Conservation (phyloP, 2,113 vertebrate genomes). For the Amphilophus citrinellus region DNA sequence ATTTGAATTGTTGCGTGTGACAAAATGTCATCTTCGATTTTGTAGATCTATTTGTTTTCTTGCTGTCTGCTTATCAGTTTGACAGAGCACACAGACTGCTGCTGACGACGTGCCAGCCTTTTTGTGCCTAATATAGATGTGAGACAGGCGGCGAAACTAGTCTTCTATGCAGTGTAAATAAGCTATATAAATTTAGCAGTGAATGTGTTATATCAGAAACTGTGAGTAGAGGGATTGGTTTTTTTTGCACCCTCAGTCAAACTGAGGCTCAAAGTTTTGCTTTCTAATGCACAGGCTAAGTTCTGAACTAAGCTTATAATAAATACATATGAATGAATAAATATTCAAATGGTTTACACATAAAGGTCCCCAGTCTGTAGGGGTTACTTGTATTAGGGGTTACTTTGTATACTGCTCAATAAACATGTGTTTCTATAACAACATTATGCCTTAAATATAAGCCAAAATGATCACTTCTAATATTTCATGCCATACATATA, state of each 20-base stretch:
- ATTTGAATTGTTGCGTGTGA: conserved; percentile 25
- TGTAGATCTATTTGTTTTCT: conserved; percentile 29
- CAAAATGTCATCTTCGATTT: conserved; percentile 39
- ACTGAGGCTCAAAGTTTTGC: neutral
- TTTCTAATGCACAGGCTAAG: neutral
- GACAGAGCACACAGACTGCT: conserved; percentile 42
- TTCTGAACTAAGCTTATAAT: neutral
- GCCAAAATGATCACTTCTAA: neutral
- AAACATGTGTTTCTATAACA: neutral
- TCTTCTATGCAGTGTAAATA: conserved; percentile 80
- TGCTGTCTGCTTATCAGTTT: conserved; percentile 29
- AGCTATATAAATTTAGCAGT: conserved; percentile 75
- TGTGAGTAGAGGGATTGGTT: conserved; percentile 2
- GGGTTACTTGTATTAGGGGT: too few species aligned
- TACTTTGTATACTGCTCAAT: neutral
- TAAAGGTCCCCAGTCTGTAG: neutral
- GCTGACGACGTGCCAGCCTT: conserved; percentile 63
- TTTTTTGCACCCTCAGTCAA: neutral
- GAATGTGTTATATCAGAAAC: conserved; percentile 69
- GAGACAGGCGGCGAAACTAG: conserved; percentile 62
- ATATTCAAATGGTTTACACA: neutral
- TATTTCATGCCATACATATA: neutral
- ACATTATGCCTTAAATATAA: too few species aligned
- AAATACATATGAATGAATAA: conserved; percentile 3
- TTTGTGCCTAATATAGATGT: conserved; percentile 78